A percentile compares a stretch with the other conserved stretches of the same genome.
phyloP scores from a whole-genome alignment of 2,888 invertebrate species.

The Patella ulyssiponensis region DNA sequence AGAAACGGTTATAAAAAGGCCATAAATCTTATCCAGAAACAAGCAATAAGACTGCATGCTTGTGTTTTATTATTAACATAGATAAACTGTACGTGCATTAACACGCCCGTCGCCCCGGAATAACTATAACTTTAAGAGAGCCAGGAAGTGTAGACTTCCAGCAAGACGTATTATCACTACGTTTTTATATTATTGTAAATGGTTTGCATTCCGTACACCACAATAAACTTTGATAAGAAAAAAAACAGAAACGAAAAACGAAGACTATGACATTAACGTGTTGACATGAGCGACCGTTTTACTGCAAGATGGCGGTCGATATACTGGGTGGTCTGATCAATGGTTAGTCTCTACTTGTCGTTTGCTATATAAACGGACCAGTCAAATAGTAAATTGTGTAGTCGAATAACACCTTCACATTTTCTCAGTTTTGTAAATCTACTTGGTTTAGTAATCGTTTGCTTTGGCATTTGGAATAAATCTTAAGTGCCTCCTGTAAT shows the following conservation, averaged over 20 bases:
- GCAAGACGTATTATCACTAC: not conserved
- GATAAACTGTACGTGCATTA: not conserved
- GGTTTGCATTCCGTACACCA: constrained; percentile 8
- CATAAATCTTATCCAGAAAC: constrained; percentile 4
- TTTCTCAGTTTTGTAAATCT: too few relatives aligned
- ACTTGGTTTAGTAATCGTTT: too few relatives aligned
- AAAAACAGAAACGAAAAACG: not conserved
- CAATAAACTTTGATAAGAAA: constrained; percentile 8
- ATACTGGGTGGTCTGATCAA: not conserved
- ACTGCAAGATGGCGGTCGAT: not conserved
- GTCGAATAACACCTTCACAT: too few relatives aligned
- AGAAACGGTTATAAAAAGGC: not conserved
- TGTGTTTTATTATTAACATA: not conserved
- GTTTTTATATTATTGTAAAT: constrained; percentile 4
- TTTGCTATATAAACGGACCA: too few relatives aligned
- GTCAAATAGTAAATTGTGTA: too few relatives aligned
- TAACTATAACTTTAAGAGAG: not conserved
- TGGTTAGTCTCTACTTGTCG: not conserved
- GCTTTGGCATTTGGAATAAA: too few relatives aligned
- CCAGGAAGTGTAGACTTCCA: not conserved
- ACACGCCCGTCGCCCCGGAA: not conserved
- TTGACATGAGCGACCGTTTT: constrained; percentile 13
- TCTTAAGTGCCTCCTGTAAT: too few relatives aligned
- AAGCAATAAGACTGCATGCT: not conserved
- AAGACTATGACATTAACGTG: constrained; percentile 9